These are phyloP conservation scores for Acestrorhynchus altus DNA, from an alignment of 2,797 vertebrate genomes.

Conservation along the genomic window DNA sequence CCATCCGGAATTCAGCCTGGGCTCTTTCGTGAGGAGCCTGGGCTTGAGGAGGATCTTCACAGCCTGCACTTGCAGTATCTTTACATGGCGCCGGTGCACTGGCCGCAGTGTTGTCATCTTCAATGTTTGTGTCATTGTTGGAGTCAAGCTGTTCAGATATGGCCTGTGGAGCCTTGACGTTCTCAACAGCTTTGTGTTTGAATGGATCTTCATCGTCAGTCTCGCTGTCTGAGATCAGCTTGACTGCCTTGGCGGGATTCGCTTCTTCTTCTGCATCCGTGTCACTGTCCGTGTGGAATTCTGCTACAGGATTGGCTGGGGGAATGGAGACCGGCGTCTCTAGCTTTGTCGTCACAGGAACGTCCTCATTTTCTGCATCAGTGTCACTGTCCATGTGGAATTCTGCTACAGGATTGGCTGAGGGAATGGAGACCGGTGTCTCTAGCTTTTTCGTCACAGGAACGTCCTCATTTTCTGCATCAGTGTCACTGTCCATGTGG, in stretches of 20 bases:
- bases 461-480: conserved; percentile 46
- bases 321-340: not conserved
- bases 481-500: conserved; percentile 63
- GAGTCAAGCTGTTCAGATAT: conserved; percentile 54
- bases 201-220: conserved; percentile 53
- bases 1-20: conserved; percentile 61
- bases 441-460: not conserved
- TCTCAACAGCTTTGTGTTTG: conserved; percentile 21
- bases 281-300: conserved; percentile 67
- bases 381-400: conserved; percentile 69
- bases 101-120: conserved; percentile 51
- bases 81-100: not conserved
- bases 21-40: conserved; percentile 57
- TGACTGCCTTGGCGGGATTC: not conserved
- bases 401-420: not conserved
- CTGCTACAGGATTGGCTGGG: not conserved
- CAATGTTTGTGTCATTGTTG: conserved; percentile 78
- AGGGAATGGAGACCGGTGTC: not conserved
- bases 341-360: not conserved
- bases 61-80: not conserved
- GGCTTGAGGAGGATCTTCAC: conserved; percentile 33
- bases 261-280: conserved; percentile 64
- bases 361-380: conserved; percentile 53
- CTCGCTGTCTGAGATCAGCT: conserved; percentile 9
- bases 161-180: not conserved